Conservation (phyloP, 1,140 invertebrate genomes). For the Eurosta solidaginis region DNA sequence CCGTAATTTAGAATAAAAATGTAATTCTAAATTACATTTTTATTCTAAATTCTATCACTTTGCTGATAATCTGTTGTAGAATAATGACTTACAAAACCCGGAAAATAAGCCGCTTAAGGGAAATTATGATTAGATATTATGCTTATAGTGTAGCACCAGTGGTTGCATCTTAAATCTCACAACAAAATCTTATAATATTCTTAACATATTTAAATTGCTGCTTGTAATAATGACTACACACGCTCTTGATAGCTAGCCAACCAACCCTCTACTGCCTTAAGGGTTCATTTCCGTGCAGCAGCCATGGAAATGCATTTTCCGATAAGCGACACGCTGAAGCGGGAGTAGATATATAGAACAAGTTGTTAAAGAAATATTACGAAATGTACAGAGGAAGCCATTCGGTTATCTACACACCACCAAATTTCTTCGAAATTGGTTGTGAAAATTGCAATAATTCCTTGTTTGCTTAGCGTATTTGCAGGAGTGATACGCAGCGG, state of each 20-base stretch:
- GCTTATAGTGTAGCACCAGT: background rate
- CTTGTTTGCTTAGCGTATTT: background rate
- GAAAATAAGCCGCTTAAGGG: background rate
- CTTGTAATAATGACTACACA: conserved; percentile 14
- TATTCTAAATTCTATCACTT: too few relatives aligned
- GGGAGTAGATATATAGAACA: too few relatives aligned
- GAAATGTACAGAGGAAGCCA: background rate
- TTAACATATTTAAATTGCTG: conserved; percentile 16
- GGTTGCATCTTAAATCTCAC: background rate
- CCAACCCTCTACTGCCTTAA: background rate
- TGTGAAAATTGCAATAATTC: conserved; percentile 24
- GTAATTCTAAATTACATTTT: background rate
- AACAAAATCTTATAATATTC: background rate
- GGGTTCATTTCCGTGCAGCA: conserved; percentile 34
- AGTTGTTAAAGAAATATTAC: background rate
- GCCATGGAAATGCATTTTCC: conserved; percentile 46
- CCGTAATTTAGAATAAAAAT: background rate
- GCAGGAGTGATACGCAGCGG: background rate
- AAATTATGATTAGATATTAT: conserved; percentile 18
- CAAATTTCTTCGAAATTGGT: background rate
- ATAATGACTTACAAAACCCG: background rate
- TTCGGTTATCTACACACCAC: background rate
- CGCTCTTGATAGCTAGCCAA: background rate
- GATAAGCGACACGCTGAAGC: background rate
- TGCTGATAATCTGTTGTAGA: background rate